Evolutionary conservation across 2,113 vertebrate genomes (phyloP), one percentile per base, ranked within the genome.

Genomic region (Hirundichthys speculiger): DNA sequence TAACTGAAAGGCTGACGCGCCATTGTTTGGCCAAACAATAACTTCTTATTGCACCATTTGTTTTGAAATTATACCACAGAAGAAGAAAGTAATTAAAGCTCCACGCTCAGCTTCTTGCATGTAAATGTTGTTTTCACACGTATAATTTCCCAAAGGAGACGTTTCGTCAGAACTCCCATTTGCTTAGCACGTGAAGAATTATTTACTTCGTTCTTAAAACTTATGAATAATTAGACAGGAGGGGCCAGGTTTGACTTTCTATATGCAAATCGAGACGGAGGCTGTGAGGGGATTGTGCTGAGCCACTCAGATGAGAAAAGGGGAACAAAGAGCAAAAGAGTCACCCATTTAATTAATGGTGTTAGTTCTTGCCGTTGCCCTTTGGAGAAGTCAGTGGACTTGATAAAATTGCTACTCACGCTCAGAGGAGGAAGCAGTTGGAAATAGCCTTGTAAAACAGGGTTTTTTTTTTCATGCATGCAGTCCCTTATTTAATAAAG

Each of bases 331-430:
- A 77, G 66, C 80, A 71, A 69, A 76, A 56, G 72, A 90, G 74
- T 79, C 74, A 48, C 56, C 73, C 54, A 53, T 88, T 86, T 82
- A 86, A 83, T 87, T 85, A 89, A 88, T 89, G 89, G 75, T 83
- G 86, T 86, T 85, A 79, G 68, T 84, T 89, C 79, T 73, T 46
- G 72, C 59, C 41, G 56, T 78, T 80, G 82, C 73, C 84, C 80
- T 86, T 82, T 87, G 41, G 63, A 88, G 81, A 87, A 86, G 68
- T 62, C 85, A 73, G 64, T 65, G 68, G 73, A 57, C 79, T 89
- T 88, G 87, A 90, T 89, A 87, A 78, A 88, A 90, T 90, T 83
- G 87, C 69, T 47, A 20, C 18, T 27, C 77, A 73, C 54, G 66
- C 73, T 64, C 39, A 1, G 19, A 69, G 73, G 57, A 81, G 69